These are phyloP conservation scores for Dipodomys stephensi DNA, from an alignment of 2,113 vertebrate genomes.

Conservation along the genomic window DNA sequence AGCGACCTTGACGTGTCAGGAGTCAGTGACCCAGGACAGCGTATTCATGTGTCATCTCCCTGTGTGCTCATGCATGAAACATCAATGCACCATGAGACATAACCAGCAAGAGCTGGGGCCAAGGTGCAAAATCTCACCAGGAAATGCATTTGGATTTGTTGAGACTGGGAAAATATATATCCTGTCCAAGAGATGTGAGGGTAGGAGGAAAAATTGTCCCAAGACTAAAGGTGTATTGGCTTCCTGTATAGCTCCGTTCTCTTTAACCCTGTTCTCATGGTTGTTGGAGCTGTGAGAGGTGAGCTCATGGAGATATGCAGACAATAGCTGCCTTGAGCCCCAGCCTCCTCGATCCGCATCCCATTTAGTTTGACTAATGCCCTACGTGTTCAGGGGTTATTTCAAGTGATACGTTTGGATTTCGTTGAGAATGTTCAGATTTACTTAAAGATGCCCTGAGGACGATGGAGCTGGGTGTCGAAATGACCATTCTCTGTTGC, in stretches of 20 bases:
- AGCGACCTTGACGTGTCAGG: neutral
- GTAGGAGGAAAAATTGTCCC: neutral
- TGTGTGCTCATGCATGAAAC: neutral
- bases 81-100: rapidly evolving
- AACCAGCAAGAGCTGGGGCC: neutral
- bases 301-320: neutral
- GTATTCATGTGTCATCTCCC: neutral
- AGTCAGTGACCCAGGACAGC: neutral
- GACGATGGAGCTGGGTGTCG: neutral
- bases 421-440: neutral
- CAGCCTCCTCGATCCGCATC: neutral
- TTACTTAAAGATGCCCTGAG: neutral
- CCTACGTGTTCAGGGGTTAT: neutral
- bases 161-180: neutral
- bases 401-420: neutral
- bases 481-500: neutral
- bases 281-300: neutral
- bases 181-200: neutral
- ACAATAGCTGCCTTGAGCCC: neutral
- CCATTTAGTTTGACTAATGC: neutral
- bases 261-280: neutral
- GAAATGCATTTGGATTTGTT: neutral
- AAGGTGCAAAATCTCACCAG: neutral
- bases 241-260: neutral
- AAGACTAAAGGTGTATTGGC: rapidly evolving